phyloP scores from a whole-genome alignment of 2,113 vertebrate species.

The Chaenocephalus aceratus region DNA sequence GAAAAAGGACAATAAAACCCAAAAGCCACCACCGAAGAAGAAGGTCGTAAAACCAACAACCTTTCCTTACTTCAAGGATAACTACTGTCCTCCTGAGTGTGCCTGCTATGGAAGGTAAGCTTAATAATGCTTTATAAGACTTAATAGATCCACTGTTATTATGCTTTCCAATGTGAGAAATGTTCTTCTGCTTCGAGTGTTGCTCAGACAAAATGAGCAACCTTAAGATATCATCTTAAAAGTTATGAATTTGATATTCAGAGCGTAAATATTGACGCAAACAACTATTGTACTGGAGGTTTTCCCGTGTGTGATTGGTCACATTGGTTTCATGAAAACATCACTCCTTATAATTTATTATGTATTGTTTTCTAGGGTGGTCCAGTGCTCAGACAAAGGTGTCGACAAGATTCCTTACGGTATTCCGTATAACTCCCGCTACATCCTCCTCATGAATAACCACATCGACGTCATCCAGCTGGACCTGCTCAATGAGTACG shows the following conservation, averaged over 20 bases:
- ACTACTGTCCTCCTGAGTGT: conserved; percentile 77
- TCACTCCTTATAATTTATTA: background rate
- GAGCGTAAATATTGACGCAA: too few species aligned
- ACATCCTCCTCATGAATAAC: conserved; percentile 82
- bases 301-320: background rate
- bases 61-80: conserved; percentile 76
- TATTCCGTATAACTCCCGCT: conserved; percentile 77
- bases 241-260: too few species aligned
- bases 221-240: background rate
- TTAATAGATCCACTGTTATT: background rate
- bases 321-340: background rate
- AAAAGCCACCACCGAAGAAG: conserved; percentile 27
- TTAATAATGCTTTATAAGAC: background rate
- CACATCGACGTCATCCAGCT: conserved; percentile 72
- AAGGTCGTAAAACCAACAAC: conserved; percentile 8
- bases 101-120: conserved; percentile 76
- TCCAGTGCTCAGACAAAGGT: conserved; percentile 83
- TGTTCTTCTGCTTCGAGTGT: background rate
- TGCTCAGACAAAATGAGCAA: background rate
- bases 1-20: conserved; percentile 53
- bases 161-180: background rate
- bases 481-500: conserved; percentile 72
- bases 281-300: too few species aligned
- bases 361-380: conserved; percentile 70
- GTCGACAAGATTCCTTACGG: conserved; percentile 74